A percentile compares a stretch with the other conserved stretches of the same genome.
phyloP scores from a whole-genome alignment of 2,113 vertebrate genomes.

The Calyptomena viridis region DNA sequence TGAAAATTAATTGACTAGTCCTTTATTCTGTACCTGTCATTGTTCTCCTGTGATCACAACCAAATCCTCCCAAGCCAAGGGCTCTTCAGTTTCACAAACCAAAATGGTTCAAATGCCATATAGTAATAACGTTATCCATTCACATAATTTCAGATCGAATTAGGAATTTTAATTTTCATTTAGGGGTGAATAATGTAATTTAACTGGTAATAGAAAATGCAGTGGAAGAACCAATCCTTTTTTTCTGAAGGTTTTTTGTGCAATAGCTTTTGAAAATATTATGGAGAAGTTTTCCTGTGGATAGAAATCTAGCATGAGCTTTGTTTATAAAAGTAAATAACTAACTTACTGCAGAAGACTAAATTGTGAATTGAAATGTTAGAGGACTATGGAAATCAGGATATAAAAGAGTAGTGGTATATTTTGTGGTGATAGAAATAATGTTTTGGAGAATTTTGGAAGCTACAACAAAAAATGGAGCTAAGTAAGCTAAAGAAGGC shows the following conservation, averaged over 20 bases:
- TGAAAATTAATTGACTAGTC: background rate
- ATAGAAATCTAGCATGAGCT: background rate
- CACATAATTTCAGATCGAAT: background rate
- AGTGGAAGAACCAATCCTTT: background rate
- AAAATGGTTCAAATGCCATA: background rate
- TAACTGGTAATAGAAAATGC: background rate
- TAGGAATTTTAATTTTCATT: background rate
- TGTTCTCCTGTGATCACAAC: background rate
- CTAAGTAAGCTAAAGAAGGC: background rate
- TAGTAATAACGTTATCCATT: background rate
- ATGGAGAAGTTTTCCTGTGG: background rate
- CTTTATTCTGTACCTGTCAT: background rate
- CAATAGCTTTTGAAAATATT: background rate
- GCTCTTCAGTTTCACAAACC: background rate
- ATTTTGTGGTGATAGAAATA: background rate
- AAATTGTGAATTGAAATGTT: background rate
- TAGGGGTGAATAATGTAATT: background rate
- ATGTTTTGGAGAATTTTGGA: background rate
- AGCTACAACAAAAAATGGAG: background rate
- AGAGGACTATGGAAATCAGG: background rate
- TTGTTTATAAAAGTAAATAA: background rate
- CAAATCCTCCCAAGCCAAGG: background rate
- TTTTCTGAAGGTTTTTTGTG: background rate
- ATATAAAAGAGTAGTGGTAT: background rate
- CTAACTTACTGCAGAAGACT: background rate